Evolutionary conservation across 2,888 invertebrate genomes (phyloP), one percentile per base, ranked within the genome.

Genomic region (Gortyna flavago): DNA sequence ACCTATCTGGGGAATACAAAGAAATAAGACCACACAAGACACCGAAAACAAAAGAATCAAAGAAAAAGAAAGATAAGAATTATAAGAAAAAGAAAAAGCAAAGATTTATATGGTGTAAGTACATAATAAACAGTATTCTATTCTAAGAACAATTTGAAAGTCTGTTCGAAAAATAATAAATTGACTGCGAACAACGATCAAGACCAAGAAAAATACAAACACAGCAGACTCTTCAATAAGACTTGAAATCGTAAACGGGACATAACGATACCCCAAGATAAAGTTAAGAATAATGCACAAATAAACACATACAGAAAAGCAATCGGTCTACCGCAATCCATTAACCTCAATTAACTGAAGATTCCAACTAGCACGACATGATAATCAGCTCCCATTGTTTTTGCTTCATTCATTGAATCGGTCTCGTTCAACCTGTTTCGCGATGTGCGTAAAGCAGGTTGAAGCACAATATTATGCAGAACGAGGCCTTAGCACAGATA

Each of bases 381-480:
- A 78, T 83, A 70, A 81, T 79, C 69, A 72, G 41, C 73, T 66
- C 73, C 72, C 81, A 81, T 83, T 83, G 81, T 79, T 81, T 69
- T 81, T 83, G 48, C 79, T 66, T 66, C 61, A 83, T 73, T 83
- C 69, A 79, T 79, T 83, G 69, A 83, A 64, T 71, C 29, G 44
- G 5, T 67, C 77, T 64, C 83, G 57, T 72, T 77, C 57, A 81
- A 83, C 81, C 71, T 72, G 72, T 64, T 72, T 78, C 25, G 21
- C 29, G 59, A 69, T 75, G 41, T 75, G 59, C 82, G 41, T 75
- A 35, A 81, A 81, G 21, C 78, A 66, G 62, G 71, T 68, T 80
- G 80, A 48, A 32, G 38, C 32, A 35, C 38, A 57, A 35, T 13
- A 32, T 48, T 29, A 51, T 29, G 41, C 41, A 73, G 61, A 80